Conservation (phyloP, 2,888 invertebrate genomes). For the Drosophila paramelanica region DNA sequence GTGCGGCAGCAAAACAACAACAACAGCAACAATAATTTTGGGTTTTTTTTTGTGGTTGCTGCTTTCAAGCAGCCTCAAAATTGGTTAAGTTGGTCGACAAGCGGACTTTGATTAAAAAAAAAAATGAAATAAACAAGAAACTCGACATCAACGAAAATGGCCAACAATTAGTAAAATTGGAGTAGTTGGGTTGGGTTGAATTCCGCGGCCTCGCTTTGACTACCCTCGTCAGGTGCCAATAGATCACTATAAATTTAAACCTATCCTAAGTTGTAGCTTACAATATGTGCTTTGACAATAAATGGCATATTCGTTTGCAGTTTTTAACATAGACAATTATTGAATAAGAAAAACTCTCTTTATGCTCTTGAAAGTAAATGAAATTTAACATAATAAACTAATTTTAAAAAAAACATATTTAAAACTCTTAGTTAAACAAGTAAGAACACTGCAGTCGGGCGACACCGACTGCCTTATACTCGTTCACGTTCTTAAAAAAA, state of each 20-base stretch:
- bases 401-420: too few species aligned
- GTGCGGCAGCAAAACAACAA: slow-evolving; percentile 17
- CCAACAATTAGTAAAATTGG: slow-evolving; percentile 51
- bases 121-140: neutral
- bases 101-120: slow-evolving; percentile 26
- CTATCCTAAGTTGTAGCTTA: neutral
- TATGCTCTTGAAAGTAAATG: too few species aligned
- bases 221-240: slow-evolving; percentile 28
- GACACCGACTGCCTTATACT: too few species aligned
- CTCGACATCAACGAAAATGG: neutral
- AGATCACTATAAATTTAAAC: slow-evolving; percentile 3
- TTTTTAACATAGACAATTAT: too few species aligned
- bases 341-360: too few species aligned
- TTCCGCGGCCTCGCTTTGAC: neutral
- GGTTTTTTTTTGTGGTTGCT: slow-evolving; percentile 3
- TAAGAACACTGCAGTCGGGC: too few species aligned
- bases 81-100: slow-evolving; percentile 31
- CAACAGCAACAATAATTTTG: slow-evolving; percentile 1
- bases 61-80: slow-evolving; percentile 25
- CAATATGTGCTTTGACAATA: neutral
- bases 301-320: slow-evolving; percentile 1
- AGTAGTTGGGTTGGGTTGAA: slow-evolving; percentile 30
- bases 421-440: too few species aligned
- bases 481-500: too few species aligned
- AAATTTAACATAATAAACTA: too few species aligned